Conservation (phyloP, 2,797 vertebrate genomes). For the Mormyrus hasselquistii region DNA sequence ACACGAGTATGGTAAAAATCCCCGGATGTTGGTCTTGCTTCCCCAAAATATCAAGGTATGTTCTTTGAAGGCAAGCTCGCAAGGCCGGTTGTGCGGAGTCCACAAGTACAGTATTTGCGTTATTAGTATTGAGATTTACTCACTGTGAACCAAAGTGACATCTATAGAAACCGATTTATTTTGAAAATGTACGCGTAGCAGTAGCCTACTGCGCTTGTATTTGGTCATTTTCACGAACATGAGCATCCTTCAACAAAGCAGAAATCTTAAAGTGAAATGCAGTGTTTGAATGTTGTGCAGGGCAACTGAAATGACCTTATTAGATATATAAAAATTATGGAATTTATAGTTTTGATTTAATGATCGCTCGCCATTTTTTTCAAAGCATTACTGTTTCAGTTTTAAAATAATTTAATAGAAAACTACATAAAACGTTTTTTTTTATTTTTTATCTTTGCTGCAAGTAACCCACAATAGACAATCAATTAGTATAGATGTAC, state of each 20-base stretch:
- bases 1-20: background rate
- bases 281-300: background rate
- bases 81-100: no score
- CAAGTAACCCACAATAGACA: background rate
- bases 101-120: background rate
- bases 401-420: background rate
- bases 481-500: background rate
- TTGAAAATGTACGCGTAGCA: background rate
- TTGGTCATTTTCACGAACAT: background rate
- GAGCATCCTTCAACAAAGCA: background rate
- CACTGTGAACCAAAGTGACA: background rate
- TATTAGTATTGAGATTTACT: background rate
- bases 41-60: background rate
- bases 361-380: background rate
- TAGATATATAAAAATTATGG: background rate
- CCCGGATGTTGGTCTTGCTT: background rate
- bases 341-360: background rate
- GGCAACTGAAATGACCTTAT: background rate
- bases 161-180: background rate
- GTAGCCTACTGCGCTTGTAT: background rate
- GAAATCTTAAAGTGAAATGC: background rate
- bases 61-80: background rate
- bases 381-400: background rate
- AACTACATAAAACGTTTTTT: background rate
- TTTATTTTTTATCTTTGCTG: background rate